Evolutionary conservation across 53 echinoderm and acorn worm species (phyloP).

Genomic region (Luidia sarsii): DNA sequence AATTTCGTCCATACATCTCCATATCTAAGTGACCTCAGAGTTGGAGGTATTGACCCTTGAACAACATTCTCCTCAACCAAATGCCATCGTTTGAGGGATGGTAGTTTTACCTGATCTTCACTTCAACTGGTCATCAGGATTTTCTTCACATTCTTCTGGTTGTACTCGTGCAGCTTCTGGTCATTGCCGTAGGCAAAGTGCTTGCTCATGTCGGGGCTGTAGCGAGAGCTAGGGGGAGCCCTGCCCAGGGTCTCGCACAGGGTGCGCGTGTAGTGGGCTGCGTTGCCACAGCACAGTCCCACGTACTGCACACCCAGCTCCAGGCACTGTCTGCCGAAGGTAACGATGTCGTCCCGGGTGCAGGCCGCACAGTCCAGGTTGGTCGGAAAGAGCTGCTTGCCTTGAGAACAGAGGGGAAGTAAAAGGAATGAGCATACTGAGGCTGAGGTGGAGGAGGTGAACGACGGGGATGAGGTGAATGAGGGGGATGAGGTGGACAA

Average conservation of each 20-base stretch:
- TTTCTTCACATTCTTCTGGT: background rate
- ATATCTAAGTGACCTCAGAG: no score
- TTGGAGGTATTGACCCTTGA: no score
- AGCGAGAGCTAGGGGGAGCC: conserved; percentile 61
- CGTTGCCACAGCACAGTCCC: conserved; percentile 82
- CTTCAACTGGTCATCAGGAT: background rate
- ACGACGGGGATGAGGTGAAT: no score
- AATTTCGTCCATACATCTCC: no score
- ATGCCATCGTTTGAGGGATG: no score
- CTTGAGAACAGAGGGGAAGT: conserved; percentile 1
- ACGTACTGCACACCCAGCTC: conserved; percentile 67
- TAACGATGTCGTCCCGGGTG: conserved; percentile 56
- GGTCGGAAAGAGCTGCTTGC: conserved; percentile 58
- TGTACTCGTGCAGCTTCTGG: conserved; percentile 1
- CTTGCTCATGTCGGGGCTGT: conserved; percentile 56
- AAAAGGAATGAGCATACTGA: background rate
- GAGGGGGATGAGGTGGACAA: no score
- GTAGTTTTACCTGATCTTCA: no score
- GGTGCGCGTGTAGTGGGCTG: conserved; percentile 70
- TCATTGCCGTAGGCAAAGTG: conserved; percentile 63
- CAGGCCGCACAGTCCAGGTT: conserved; percentile 72
- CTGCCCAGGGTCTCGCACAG: conserved; percentile 72
- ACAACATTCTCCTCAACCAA: no score
- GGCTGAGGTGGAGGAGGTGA: background rate
- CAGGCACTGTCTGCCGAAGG: conserved; percentile 69